A percentile compares a stretch with the other conserved stretches of the same genome.
Evolutionary conservation across 2,797 vertebrate species (phyloP).

Genomic region (Tenualosa thibaudeaui): DNA sequence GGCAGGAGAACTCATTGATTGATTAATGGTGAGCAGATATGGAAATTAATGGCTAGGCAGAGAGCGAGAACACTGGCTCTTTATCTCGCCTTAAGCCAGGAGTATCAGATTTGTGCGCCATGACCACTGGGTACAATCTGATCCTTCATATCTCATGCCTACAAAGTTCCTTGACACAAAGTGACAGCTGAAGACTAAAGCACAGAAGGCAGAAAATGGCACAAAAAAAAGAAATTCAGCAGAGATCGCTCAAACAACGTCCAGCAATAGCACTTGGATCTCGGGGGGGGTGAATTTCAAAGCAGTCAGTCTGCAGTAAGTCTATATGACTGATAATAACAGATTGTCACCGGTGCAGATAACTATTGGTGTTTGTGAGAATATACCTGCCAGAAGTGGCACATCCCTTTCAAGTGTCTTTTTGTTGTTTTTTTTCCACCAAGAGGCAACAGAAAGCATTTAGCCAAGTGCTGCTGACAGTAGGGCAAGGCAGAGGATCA

Average conservation of each 20-base stretch:
- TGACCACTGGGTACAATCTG: conserved; percentile 43
- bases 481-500: neutral
- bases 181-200: conserved; percentile 43
- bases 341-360: conserved; percentile 33
- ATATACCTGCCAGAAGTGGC: conserved; percentile 37
- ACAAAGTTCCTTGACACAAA: conserved; percentile 43
- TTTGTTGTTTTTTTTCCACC: neutral
- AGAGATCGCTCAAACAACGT: conserved; percentile 18
- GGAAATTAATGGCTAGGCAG: conserved; percentile 60
- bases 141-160: conserved; percentile 43
- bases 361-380: conserved; percentile 43
- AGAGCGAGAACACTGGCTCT: conserved; percentile 56
- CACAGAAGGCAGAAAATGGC: conserved; percentile 14
- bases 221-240: neutral
- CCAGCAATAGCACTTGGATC: conserved; percentile 35
- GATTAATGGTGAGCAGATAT: conserved; percentile 70
- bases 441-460: neutral
- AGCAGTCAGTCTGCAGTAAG: conserved; percentile 43
- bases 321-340: conserved; percentile 44
- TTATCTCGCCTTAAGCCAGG: conserved; percentile 48
- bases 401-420: conserved; percentile 13
- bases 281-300: conserved; percentile 38
- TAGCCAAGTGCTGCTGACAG: neutral
- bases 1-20: conserved; percentile 64
- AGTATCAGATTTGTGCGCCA: conserved; percentile 48